Base-by-base conservation (phyloP, 2,888 invertebrate genomes). In the Nymphalis polychloros region DNA sequence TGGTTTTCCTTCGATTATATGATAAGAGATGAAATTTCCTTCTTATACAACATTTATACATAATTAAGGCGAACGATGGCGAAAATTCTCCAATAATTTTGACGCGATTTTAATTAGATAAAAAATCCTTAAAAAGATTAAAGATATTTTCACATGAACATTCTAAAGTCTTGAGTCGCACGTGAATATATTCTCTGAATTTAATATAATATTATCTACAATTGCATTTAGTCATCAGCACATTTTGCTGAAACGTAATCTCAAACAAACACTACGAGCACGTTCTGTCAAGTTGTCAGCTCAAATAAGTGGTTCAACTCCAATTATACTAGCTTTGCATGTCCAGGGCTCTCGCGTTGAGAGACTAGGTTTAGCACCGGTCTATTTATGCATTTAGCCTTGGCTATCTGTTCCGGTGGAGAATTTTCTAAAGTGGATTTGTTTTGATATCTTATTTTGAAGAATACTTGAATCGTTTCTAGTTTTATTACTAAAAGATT, bases 241-340 rank as follows among this genome's bases (percentile, higher is more conserved):
- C 61, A 65, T 59, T 61, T 61, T 61, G 67, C 52, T 68, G 67
- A 70, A 72, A 74, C 62, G 67, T 71, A 70, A 71, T 71, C 69
- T 70, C 67, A 70, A 72, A 72, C 68, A 68, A 74, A 69, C 70
- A 68, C 62, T 66, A 48, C 41, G 61, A 63, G 65, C 73, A 69
- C 69, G 65, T 65, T 66, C 70, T 66, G 71, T 72, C 73, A 73
- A 76, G 73, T 71, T 71, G 71, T 75, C 76, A 73, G 69, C 71
- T 70, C 69, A 59, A 62, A 66, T 73, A 75, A 76, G 75, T 74
- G 76, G 71, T 68, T 69, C 71, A 71, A 68, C 72, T 75, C 72
- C 72, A 76, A 76, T 75, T 76, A 76, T 72, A 67, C 69, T 60
- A 67, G 72, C 71, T 74, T 67, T 68, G 67, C 68, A 55, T 64